Evolutionary conservation across 2,113 vertebrate genomes (phyloP), one percentile per base, ranked within the genome.

Genomic region (Lepus timidus): DNA sequence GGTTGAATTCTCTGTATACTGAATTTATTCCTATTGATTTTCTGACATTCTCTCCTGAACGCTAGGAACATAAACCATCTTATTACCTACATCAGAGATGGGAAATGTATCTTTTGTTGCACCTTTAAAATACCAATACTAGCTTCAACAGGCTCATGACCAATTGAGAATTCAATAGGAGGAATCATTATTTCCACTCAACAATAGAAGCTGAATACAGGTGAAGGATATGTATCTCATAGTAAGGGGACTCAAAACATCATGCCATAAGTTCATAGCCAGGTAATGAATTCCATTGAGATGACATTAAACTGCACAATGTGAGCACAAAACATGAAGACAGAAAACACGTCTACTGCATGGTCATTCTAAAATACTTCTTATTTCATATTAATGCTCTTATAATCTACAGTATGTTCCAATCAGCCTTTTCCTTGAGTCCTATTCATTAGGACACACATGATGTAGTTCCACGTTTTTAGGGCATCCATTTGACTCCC

Each of bases 101-200:
- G 91, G 81, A 96, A 83, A 93, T 95, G 78, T 95, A 95, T 87
- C 96, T 96, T 97, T 96, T 97, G 95, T 87, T 95, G 91, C 84
- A 94, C 89, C 90, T 97, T 97, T 92, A 65, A 96, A 97, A 95
- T 92, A 96, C 88, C 76, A 95, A 78, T 95, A 90, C 51, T 80
- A 74, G 79, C 67, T 96, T 93, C 83, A 94, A 95, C 58, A 94
- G 86, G 90, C 88, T 96, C 87, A 85, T 89, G 95, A 96, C 51
- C 20, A 4, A 85, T 0, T 81, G 96, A 90, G 55, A 98, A 97
- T 85, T 89, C 85, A 92, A 78, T 74, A 96, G 52, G 49, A 94
- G 55, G 75, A 82, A 87, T 91, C 73, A 78, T 89, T 85, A 92
- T 90, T 95, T 97, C 83, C 65, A 75, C 67, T 94, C 93, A 73